phyloP scores from a whole-genome alignment of 2,113 vertebrate genomes.

The Piaya cayana region DNA sequence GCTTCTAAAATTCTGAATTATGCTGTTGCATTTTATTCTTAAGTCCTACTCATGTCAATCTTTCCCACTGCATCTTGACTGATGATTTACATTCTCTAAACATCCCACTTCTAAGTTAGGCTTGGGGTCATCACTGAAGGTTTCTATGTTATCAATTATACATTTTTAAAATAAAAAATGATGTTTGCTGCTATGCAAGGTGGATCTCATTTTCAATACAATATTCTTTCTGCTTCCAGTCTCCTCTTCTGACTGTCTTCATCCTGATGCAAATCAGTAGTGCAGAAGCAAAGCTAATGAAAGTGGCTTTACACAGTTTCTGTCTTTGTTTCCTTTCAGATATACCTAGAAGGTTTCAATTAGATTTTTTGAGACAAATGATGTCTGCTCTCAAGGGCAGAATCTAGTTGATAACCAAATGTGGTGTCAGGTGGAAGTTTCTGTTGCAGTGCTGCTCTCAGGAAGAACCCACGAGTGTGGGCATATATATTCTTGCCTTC shows the following conservation, averaged over 20 bases:
- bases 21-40: not conserved
- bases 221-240: not conserved
- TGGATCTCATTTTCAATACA: not conserved
- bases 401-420: not conserved
- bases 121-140: not conserved
- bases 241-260: not conserved
- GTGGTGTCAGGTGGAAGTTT: not conserved
- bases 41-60: not conserved
- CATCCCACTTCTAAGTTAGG: not conserved
- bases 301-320: not conserved
- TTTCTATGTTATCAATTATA: not conserved
- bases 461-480: constrained; percentile 14
- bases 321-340: not conserved
- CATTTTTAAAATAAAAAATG: not conserved
- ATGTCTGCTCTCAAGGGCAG: not conserved
- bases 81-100: not conserved
- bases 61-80: not conserved
- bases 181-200: not conserved
- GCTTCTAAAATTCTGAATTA: not conserved
- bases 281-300: not conserved
- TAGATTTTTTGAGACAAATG: not conserved
- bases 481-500: constrained; percentile 6
- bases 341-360: not conserved
- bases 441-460: not conserved
- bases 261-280: not conserved